Evolutionary conservation across 2,113 vertebrate genomes (phyloP).

Genomic region (Thomomys bottae): DNA sequence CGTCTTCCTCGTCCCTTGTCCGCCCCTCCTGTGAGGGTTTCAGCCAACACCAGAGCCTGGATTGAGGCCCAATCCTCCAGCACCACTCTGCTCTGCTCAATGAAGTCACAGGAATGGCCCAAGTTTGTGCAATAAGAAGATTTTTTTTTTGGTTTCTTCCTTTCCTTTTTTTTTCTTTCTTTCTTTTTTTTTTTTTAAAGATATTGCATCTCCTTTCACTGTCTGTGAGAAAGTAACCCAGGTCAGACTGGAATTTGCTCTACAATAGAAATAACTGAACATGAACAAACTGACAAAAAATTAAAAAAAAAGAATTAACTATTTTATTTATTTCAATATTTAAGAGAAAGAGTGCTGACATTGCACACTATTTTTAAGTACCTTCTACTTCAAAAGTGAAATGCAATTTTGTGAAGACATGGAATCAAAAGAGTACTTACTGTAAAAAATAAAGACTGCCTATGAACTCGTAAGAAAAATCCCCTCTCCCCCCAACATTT

Average conservation of each 20-base stretch:
- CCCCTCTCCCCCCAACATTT: constrained; percentile 69
- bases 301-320: constrained; percentile 80
- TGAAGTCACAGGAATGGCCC: constrained; percentile 84
- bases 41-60: constrained; percentile 81
- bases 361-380: constrained; percentile 88
- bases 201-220: constrained; percentile 82
- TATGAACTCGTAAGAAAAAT: constrained; percentile 85
- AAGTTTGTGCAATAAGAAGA: constrained; percentile 88
- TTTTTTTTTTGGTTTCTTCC: background rate
- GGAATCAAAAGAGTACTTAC: constrained; percentile 84
- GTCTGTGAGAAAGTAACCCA: constrained; percentile 80
- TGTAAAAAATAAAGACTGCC: constrained; percentile 88
- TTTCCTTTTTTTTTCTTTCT: constrained; percentile 43
- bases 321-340: constrained; percentile 91
- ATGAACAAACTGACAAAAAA: constrained; percentile 75
- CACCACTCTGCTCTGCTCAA: constrained; percentile 76
- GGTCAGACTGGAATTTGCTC: constrained; percentile 85
- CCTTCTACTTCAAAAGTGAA: constrained; percentile 86
- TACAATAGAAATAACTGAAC: constrained; percentile 84
- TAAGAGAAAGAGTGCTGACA: constrained; percentile 85
- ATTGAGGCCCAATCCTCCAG: constrained; percentile 77
- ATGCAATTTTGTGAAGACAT: constrained; percentile 86
- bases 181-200: constrained; percentile 58
- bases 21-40: constrained; percentile 76
- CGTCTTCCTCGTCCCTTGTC: constrained; percentile 77